These are phyloP conservation scores for Trichomycterus rosablanca DNA, from an alignment of 2,113 vertebrate species.

Conservation along the genomic window DNA sequence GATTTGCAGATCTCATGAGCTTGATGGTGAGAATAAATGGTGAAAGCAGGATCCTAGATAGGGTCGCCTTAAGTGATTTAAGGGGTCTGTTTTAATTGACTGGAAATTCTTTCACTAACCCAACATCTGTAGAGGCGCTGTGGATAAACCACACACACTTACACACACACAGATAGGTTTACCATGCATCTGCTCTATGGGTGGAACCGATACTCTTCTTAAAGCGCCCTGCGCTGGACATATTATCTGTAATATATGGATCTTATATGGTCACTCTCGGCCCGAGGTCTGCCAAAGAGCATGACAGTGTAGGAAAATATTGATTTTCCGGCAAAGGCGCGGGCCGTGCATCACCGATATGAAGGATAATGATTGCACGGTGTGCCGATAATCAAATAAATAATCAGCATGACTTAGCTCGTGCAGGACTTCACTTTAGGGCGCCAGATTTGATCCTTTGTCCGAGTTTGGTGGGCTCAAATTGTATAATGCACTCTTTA, in stretches of 20 bases:
- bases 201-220: constrained; percentile 24
- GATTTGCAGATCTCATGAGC: constrained; percentile 41
- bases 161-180: constrained; percentile 20
- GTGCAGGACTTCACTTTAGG: background rate
- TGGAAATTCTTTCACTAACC: constrained; percentile 13
- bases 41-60: constrained; percentile 22
- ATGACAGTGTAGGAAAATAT: constrained; percentile 28
- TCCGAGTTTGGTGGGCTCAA: background rate
- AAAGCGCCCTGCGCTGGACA: constrained; percentile 14
- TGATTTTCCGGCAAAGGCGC: constrained; percentile 8
- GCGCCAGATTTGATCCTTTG: too few relatives aligned
- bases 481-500: too few relatives aligned
- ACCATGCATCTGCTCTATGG: constrained; percentile 29
- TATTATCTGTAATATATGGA: constrained; percentile 30
- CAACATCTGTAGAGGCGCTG: constrained; percentile 26
- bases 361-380: constrained; percentile 22
- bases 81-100: constrained; percentile 28
- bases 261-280: constrained; percentile 20
- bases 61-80: constrained; percentile 16
- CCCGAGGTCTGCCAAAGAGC: constrained; percentile 22
- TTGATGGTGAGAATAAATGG: constrained; percentile 25
- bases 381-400: constrained; percentile 18
- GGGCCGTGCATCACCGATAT: constrained; percentile 7
- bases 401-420: constrained; percentile 7
- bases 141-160: constrained; percentile 6